Evolutionary conservation across 2,113 vertebrate species (phyloP).

Genomic region (Nyctibius bracteatus): DNA sequence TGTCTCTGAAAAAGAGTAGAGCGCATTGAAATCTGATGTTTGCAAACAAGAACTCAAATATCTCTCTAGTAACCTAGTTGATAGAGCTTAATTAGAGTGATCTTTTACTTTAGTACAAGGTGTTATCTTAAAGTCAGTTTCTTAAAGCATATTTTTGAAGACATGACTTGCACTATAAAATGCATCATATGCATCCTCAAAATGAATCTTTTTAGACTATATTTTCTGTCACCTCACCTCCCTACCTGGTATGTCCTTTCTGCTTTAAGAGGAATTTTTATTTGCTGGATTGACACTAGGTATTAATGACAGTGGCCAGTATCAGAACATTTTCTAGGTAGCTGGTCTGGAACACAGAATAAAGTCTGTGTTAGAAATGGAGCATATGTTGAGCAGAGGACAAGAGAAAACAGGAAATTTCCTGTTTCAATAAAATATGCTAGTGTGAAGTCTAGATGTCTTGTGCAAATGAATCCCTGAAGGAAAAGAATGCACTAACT

Average conservation of each 20-base stretch:
- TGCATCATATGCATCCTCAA: neutral
- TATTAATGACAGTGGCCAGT: neutral
- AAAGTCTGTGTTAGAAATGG: neutral
- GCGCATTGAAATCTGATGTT: neutral
- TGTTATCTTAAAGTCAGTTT: neutral
- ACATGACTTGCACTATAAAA: neutral
- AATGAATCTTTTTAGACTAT: neutral
- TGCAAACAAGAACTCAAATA: neutral
- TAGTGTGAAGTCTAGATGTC: neutral
- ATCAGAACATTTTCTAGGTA: neutral
- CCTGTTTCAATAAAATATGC: neutral
- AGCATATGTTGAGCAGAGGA: neutral
- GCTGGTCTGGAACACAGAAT: neutral
- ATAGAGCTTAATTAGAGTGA: neutral
- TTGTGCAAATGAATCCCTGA: neutral
- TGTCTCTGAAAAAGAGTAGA: neutral
- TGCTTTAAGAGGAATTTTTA: neutral
- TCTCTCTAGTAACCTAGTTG: neutral
- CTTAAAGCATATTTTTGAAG: neutral
- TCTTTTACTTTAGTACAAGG: neutral
- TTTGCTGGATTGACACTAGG: neutral
- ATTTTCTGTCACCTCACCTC: neutral
- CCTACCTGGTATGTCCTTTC: neutral
- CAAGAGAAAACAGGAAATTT: neutral
- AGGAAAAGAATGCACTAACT: neutral